These are phyloP conservation scores for Gavia stellata DNA, from an alignment of 2,113 vertebrate genomes.

Conservation along the genomic window DNA sequence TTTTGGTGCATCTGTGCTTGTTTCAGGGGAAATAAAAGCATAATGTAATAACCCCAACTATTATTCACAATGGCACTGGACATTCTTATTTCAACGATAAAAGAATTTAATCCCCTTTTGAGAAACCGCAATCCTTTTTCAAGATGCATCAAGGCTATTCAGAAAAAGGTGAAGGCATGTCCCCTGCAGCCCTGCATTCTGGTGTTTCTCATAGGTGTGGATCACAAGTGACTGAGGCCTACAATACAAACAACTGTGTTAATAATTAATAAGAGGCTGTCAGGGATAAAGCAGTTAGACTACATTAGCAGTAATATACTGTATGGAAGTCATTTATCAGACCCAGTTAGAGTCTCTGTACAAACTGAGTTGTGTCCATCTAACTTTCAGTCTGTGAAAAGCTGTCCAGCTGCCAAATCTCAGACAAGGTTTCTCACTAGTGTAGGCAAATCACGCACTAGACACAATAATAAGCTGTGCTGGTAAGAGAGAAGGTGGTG, in stretches of 20 bases:
- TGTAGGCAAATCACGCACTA: not conserved
- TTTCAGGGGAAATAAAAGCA: not conserved
- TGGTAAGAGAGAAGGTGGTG: not conserved
- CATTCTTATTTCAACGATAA: not conserved
- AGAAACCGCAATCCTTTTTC: not conserved
- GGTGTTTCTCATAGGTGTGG: not conserved
- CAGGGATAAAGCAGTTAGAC: not conserved
- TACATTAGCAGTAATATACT: not conserved
- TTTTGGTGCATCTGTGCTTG: not conserved
- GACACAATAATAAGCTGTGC: not conserved
- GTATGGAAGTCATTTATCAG: not conserved
- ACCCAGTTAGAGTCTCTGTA: not conserved
- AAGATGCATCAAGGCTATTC: not conserved
- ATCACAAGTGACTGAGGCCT: not conserved
- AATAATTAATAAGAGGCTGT: not conserved
- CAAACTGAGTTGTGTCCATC: not conserved
- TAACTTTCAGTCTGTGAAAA: not conserved
- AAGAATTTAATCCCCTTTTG: not conserved
- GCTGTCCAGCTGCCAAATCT: not conserved
- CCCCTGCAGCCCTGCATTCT: not conserved
- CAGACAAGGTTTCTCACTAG: not conserved
- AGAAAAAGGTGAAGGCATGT: not conserved
- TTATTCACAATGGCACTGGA: not conserved
- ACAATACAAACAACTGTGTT: not conserved
- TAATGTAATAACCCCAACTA: not conserved